A percentile compares a stretch with the other conserved stretches of the same genome.
Conservation (phyloP, 1,140 invertebrate species). For the Drosophila suzukii region DNA sequence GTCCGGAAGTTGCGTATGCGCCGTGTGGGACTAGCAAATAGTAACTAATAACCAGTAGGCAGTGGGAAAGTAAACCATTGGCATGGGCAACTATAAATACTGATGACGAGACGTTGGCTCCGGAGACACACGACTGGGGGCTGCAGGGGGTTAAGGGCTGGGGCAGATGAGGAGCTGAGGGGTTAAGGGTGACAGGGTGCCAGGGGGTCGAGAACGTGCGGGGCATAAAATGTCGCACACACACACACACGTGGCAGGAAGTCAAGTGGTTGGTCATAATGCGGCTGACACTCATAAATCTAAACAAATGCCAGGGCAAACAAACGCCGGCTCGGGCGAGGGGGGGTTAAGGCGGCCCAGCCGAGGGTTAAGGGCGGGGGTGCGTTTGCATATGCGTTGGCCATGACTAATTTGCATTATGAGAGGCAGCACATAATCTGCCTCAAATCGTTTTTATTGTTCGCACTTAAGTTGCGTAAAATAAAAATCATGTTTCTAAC, state of each 20-base stretch:
- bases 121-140: background rate
- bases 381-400: conserved; percentile 73
- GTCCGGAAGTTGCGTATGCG: conserved; percentile 74
- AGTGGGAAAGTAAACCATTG: conserved; percentile 11
- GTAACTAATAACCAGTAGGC: background rate
- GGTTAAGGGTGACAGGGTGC: background rate
- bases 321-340: conserved; percentile 15
- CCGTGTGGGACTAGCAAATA: conserved; percentile 40
- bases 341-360: conserved; percentile 10
- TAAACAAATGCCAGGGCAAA: conserved; percentile 76
- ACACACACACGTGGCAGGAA: conserved; percentile 78
- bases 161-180: conserved; percentile 8
- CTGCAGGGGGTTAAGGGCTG: conserved; percentile 2
- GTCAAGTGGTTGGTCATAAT: conserved; percentile 83
- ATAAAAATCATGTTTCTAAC: conserved; percentile 84
- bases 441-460: conserved; percentile 83
- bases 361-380: background rate
- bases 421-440: conserved; percentile 68
- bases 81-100: conserved; percentile 28
- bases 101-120: conserved; percentile 34
- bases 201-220: conserved; percentile 47
- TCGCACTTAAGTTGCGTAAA: conserved; percentile 84
- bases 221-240: conserved; percentile 71
- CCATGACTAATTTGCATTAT: conserved; percentile 83
- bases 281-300: conserved; percentile 81